Evolutionary conservation across 2,888 invertebrate species (phyloP).

Genomic region (Coenonympha arcania): DNA sequence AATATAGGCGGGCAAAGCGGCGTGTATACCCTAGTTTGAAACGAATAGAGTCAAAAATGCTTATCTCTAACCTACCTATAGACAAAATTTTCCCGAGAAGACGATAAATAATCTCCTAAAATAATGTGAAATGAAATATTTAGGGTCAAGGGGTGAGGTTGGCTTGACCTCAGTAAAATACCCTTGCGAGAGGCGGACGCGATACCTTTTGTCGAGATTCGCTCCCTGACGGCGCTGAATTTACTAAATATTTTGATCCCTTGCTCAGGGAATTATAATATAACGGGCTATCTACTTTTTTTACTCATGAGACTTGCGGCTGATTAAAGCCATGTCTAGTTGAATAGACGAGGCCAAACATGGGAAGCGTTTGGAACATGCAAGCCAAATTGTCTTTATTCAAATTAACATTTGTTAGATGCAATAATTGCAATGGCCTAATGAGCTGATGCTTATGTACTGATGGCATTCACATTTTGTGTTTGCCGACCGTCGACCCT

Average conservation of each 20-base stretch:
- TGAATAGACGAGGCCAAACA: too few species aligned
- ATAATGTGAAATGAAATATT: conserved; percentile 30
- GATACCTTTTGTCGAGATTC: conserved; percentile 20
- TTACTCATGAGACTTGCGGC: neutral
- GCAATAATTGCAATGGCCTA: too few species aligned
- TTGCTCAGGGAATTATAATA: conserved; percentile 16
- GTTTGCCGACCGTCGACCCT: too few species aligned
- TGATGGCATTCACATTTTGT: too few species aligned
- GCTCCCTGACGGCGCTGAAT: conserved; percentile 14
- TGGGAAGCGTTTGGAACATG: too few species aligned
- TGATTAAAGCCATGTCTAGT: neutral
- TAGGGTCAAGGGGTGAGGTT: conserved; percentile 18
- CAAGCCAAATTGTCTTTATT: too few species aligned
- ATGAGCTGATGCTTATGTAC: too few species aligned
- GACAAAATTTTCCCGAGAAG: conserved; percentile 16
- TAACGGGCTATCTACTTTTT: neutral
- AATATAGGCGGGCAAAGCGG: too few species aligned
- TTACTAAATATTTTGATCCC: conserved; percentile 23
- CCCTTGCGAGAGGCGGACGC: conserved; percentile 13
- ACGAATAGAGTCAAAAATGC: too few species aligned
- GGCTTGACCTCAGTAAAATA: conserved; percentile 23
- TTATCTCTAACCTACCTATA: too few species aligned
- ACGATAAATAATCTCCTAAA: conserved; percentile 27
- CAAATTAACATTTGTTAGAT: too few species aligned
- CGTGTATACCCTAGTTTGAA: too few species aligned